Conservation (phyloP, 2,797 vertebrate species). For the Hydrolagus colliei region DNA sequence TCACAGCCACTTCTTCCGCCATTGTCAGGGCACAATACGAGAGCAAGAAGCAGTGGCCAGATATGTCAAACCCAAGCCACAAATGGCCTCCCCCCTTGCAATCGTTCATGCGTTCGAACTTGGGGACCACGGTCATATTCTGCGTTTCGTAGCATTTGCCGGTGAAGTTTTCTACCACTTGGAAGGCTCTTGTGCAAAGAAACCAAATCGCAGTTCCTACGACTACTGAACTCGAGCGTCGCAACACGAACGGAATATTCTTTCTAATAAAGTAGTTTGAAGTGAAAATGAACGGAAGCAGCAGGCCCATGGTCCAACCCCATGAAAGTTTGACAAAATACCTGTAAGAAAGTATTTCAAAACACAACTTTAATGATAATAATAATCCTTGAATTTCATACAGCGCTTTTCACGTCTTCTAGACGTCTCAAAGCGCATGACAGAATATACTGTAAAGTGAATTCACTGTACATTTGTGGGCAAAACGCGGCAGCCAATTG, state of each 20-base stretch:
- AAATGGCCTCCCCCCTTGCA: slow-evolving; percentile 64
- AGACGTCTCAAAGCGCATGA: no score
- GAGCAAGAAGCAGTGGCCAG: slow-evolving; percentile 87
- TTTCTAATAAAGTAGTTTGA: slow-evolving; percentile 59
- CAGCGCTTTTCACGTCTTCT: no score
- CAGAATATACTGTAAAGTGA: no score
- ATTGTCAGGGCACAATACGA: slow-evolving; percentile 81
- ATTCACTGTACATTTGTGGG: no score
- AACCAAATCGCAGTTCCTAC: slow-evolving; percentile 82
- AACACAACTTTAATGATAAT: background rate
- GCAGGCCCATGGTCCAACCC: slow-evolving; percentile 83
- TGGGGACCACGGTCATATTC: slow-evolving; percentile 33
- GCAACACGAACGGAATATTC: slow-evolving; percentile 50
- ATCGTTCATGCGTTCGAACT: slow-evolving; percentile 53
- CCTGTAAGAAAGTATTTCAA: slow-evolving; percentile 51
- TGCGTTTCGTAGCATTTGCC: slow-evolving; percentile 62
- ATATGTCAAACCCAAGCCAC: slow-evolving; percentile 87
- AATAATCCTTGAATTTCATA: background rate
- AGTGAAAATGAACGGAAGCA: slow-evolving; percentile 78
- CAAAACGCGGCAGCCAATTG: no score
- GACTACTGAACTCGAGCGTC: slow-evolving; percentile 61
- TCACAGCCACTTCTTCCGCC: slow-evolving; percentile 73
- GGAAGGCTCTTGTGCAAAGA: slow-evolving; percentile 65
- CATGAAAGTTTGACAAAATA: slow-evolving; percentile 92
- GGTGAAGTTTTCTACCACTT: slow-evolving; percentile 69